These are phyloP conservation scores for Tribolium madens DNA, from an alignment of 1,140 invertebrate genomes.

Conservation along the genomic window DNA sequence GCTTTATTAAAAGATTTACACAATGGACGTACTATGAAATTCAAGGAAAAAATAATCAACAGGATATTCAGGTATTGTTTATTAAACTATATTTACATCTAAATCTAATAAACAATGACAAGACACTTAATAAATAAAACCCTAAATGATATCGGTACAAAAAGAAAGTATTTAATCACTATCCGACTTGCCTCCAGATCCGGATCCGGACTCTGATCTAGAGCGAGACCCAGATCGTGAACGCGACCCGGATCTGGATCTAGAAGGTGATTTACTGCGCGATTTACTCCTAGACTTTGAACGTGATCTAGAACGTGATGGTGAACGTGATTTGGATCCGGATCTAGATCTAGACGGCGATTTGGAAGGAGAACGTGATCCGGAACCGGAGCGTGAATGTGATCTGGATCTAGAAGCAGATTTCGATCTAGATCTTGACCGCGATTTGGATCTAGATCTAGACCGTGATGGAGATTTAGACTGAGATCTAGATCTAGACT, in stretches of 20 bases:
- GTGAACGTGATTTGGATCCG: constrained; percentile 60
- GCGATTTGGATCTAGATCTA: constrained; percentile 39
- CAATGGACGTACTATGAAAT: constrained; percentile 46
- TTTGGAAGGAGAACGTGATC: constrained; percentile 60
- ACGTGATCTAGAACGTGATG: constrained; percentile 61
- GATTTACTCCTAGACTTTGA: constrained; percentile 62
- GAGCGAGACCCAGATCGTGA: constrained; percentile 59
- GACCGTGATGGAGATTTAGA: constrained; percentile 50
- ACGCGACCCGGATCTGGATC: constrained; percentile 59
- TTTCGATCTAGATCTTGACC: constrained; percentile 60
- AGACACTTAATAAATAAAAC: neutral
- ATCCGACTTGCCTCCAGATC: constrained; percentile 52
- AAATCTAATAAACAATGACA: neutral
- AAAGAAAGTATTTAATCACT: constrained; percentile 51
- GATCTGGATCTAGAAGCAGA: constrained; percentile 62
- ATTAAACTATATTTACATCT: neutral
- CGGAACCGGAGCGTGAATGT: constrained; percentile 61
- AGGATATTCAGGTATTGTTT: constrained; percentile 57
- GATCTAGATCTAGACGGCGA: constrained; percentile 63
- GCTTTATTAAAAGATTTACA: constrained; percentile 67
- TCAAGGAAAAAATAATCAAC: constrained; percentile 52
- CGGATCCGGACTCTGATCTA: constrained; percentile 63
- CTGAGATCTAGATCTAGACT: constrained; percentile 58
- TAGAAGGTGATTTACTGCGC: constrained; percentile 60
- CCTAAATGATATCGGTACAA: neutral